Conservation (phyloP, 1,140 invertebrate species). For the Nixonia krombeini region DNA sequence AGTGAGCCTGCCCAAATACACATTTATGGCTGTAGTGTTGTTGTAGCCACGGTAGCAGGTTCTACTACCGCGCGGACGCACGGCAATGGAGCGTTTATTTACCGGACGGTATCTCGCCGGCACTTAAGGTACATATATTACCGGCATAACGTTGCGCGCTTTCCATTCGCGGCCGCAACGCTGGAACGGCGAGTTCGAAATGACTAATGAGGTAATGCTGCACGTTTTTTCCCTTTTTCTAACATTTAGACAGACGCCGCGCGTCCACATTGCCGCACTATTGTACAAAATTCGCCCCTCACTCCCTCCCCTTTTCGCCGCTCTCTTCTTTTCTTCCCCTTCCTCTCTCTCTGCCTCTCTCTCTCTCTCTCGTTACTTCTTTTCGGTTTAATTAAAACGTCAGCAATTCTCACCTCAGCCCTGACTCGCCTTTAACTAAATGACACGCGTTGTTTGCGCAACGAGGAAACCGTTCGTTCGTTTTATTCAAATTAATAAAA, state of each 20-base stretch:
- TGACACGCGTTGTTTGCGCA: no score
- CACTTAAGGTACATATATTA: slow-evolving; percentile 44
- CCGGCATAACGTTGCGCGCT: slow-evolving; percentile 34
- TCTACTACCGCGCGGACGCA: slow-evolving; percentile 11
- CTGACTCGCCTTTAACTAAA: no score
- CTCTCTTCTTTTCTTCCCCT: background rate
- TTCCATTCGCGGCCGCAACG: slow-evolving; percentile 9
- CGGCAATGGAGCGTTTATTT: slow-evolving; percentile 45
- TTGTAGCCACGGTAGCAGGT: no score
- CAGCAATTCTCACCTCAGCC: no score
- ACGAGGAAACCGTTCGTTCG: no score
- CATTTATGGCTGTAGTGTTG: slow-evolving; percentile 30
- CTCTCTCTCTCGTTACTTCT: no score
- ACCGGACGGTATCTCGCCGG: slow-evolving; percentile 33
- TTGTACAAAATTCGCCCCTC: no score
- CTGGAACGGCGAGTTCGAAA: slow-evolving; percentile 12
- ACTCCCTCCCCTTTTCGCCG: background rate
- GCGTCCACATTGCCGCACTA: no score
- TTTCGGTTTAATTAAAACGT: no score
- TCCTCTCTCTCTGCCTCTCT: background rate
- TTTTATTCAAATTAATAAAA: no score
- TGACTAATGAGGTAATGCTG: slow-evolving; percentile 32
- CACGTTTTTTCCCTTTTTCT: slow-evolving; percentile 8
- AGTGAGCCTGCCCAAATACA: slow-evolving; percentile 34
- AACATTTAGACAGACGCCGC: background rate